Base-by-base conservation (phyloP, 2,888 invertebrate species). In the Volucella inflata region DNA sequence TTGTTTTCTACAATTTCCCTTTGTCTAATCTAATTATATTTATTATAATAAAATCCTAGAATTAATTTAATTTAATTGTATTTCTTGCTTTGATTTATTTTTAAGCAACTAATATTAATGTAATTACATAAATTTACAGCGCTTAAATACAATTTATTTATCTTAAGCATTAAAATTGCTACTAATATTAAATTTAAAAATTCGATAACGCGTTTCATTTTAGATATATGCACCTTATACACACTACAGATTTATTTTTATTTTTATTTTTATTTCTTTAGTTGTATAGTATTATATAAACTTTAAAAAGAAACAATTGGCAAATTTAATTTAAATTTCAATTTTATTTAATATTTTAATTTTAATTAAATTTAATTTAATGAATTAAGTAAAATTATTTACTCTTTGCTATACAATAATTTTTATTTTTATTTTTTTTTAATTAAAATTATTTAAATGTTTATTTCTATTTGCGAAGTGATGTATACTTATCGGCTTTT, bases 141-240 rank as follows among this genome's bases (percentile, higher is more conserved):
- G 38, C 68, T 67, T 70, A 60, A 60, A 59, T 67, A 68, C 71
- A 55, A 64, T 44, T 65, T 44, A 60, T 68, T 70, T 51, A 81
- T 71, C 67, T 76, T 84, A 85, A 85, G 85, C 81, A 72, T 80
- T 77, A 72, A 76, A 80, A 76, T 77, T 77, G 51, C 81, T 42
- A 81, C 72, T 85, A 81, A 81, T 81, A 2, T 77, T 85, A 72
- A 30, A 72, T 72, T 78, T 65, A 68, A 85, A 85, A 85, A 85
- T 85, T 85, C 85, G 85, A 85, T 81, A 85, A 85, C 76, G 76
- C 85, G 55, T 75, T 30, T 84, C 75, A 70, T 68, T 80, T 71
- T 75, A 50, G n/a, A 51, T 64, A 64, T 64, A 48, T 55, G 16
- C 48, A 57, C n/a, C 48, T 48, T 51, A 59, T 42, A 38, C 57